phyloP scores from a whole-genome alignment of 2,113 vertebrate species.

The Corythornis vintsioides region DNA sequence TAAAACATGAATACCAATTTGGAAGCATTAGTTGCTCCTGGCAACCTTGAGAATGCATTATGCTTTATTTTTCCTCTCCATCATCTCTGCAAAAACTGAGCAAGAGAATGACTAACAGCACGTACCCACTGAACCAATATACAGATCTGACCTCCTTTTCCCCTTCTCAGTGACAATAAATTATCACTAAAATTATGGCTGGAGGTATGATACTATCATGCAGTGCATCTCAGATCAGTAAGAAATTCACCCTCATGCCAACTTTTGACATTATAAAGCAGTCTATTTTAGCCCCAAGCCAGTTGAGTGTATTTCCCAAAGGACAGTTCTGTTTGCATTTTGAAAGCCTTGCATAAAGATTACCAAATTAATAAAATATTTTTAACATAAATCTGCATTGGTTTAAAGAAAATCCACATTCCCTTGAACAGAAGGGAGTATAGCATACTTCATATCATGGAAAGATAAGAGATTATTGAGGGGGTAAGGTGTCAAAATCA shows the following conservation, averaged over 20 bases:
- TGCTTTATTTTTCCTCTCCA: slow-evolving; percentile 54
- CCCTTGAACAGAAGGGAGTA: not conserved
- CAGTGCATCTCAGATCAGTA: slow-evolving; percentile 4
- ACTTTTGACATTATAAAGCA: slow-evolving; percentile 34
- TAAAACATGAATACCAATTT: slow-evolving; percentile 71
- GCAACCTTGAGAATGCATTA: slow-evolving; percentile 69
- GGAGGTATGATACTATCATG: not conserved
- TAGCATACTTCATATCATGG: not conserved
- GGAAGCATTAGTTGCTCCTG: slow-evolving; percentile 64
- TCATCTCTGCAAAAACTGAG: slow-evolving; percentile 35
- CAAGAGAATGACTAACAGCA: not conserved
- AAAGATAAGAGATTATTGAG: not conserved
- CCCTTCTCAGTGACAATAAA: slow-evolving; percentile 59
- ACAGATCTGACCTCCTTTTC: slow-evolving; percentile 46
- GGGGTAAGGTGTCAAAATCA: not conserved
- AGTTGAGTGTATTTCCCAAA: slow-evolving; percentile 23
- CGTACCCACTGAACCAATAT: not conserved
- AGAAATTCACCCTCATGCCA: not conserved
- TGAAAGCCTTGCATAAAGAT: slow-evolving; percentile 45
- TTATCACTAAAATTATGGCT: slow-evolving; percentile 45
- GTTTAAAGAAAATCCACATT: slow-evolving; percentile 31
- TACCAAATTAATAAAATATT: slow-evolving; percentile 62
- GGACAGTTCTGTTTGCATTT: slow-evolving; percentile 49
- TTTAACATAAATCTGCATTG: slow-evolving; percentile 43
- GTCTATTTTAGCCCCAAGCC: slow-evolving; percentile 5